Base-by-base conservation (phyloP, 37 sponge, comb jelly and placozoan species). In the Eunapius fragilis region DNA sequence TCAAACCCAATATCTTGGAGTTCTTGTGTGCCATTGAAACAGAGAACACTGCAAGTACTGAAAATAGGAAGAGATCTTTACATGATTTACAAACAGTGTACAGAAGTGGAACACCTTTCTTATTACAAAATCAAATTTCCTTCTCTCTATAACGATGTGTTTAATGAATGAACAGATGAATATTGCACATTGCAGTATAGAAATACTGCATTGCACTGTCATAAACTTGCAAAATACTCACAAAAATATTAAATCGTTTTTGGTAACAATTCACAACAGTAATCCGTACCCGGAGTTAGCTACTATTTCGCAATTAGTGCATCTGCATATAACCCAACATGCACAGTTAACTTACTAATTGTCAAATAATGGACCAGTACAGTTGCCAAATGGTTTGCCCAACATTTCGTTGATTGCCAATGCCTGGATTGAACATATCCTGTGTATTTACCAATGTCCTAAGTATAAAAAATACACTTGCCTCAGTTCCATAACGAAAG, bases 401-500 rank as follows among this genome's bases (percentile, higher is more conserved):
- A 9, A 31, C 36, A 88, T 38, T 48, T 88, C 89, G 71, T 88
- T 88, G 31, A 88, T 88, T 32, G 84, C 83, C 37, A 88, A 69
- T 3, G 89, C 85, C 85, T 85, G 27, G 2, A 68, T 27, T 22
- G 36, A 9, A 17, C 13, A 17, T 0, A 58, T 58, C 19, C 58
- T 17, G 2, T 10, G 58, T 19, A n/a, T n/a, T 19, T 17, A 2
- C 7, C 17, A 58, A 58, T 17, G 22, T 58, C 1, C 1, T 17
- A 58, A 58, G 58, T 58, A 58, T n/a, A n/a, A n/a, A 58, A 58
- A 4, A 17, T 19, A 58, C 14, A 76, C 68, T 11, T 37, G 82
- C 90, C 69, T 84, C 87, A 30, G 90, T 80, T 10, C 83, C 34
- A 36, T 90, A 93, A 4, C 91, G 88, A 70, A 93, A 87, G 48